Percentiles rank a stretch among this genome's conserved stretches.
phyloP scores from a whole-genome alignment of 1,140 invertebrate species.

The Pantala flavescens region DNA sequence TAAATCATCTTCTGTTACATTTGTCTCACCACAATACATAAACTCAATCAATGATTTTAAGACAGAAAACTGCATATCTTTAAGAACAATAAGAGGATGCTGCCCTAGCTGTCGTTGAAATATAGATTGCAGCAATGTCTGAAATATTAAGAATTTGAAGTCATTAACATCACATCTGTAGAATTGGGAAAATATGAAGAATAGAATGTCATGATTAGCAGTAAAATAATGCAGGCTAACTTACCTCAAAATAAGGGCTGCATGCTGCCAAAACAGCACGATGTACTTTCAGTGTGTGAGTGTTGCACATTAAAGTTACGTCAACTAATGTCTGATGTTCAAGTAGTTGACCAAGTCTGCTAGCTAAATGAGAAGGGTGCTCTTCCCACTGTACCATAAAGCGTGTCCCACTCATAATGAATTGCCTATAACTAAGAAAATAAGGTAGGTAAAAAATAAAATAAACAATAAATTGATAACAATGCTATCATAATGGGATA shows the following conservation, averaged over 20 bases:
- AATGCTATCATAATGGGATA: too few relatives aligned
- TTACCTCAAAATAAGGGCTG: constrained; percentile 51
- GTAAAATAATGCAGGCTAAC: background rate
- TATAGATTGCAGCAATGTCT: constrained; percentile 35
- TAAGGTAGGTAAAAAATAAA: too few relatives aligned
- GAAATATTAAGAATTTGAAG: background rate
- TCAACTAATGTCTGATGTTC: constrained; percentile 46
- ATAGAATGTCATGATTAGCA: constrained; percentile 25
- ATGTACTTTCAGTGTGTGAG: constrained; percentile 45
- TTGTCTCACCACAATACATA: constrained; percentile 48
- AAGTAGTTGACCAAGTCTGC: constrained; percentile 43
- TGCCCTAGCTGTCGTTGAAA: constrained; percentile 42
- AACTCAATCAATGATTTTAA: constrained; percentile 46
- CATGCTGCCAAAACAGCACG: constrained; percentile 48
- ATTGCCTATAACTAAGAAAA: too few relatives aligned
- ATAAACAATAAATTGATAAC: too few relatives aligned
- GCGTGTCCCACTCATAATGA: constrained; percentile 21
- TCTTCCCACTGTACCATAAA: constrained; percentile 41
- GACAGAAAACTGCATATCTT: constrained; percentile 44
- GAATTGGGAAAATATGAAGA: constrained; percentile 12
- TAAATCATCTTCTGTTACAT: constrained; percentile 40
- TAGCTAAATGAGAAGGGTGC: constrained; percentile 41
- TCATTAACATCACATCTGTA: too few relatives aligned
- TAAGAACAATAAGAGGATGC: constrained; percentile 43
- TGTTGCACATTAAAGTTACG: constrained; percentile 46